Percentiles rank a stretch among this genome's conserved stretches.
Evolutionary conservation across 1,140 invertebrate genomes (phyloP).

Genomic region (Lasioglossum baleicum): DNA sequence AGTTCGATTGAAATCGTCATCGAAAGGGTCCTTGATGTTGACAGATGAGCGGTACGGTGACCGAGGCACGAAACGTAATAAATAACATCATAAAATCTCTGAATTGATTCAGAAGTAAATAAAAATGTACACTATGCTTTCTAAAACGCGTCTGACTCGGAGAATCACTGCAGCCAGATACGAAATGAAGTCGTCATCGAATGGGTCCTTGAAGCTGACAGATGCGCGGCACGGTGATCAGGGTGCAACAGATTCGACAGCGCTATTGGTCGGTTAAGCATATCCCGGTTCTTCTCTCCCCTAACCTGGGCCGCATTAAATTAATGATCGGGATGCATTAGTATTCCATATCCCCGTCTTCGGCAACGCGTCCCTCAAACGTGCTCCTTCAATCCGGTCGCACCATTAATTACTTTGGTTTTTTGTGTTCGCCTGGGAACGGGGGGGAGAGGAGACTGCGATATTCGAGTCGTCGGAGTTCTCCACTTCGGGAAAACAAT

Average conservation of each 20-base stretch:
- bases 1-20: too few relatives aligned
- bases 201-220: too few relatives aligned
- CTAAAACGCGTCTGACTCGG: too few relatives aligned
- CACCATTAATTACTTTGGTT: conserved; percentile 54
- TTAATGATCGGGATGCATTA: conserved; percentile 39
- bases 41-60: too few relatives aligned
- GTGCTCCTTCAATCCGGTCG: conserved; percentile 24
- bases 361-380: conserved; percentile 12
- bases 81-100: too few relatives aligned
- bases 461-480: conserved; percentile 8
- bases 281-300: neutral
- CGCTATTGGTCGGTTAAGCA: neutral
- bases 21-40: too few relatives aligned
- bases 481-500: conserved; percentile 55
- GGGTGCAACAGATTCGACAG: neutral
- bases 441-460: neutral
- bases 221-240: too few relatives aligned
- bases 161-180: too few relatives aligned
- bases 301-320: conserved; percentile 5
- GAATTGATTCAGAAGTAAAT: too few relatives aligned
- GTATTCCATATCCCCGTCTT: conserved; percentile 4
- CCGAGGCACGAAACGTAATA: too few relatives aligned
- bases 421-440: neutral
- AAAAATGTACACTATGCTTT: too few relatives aligned
- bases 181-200: too few relatives aligned